Base-by-base conservation (phyloP, 2,797 vertebrate species). In the Sebastes cheni region DNA sequence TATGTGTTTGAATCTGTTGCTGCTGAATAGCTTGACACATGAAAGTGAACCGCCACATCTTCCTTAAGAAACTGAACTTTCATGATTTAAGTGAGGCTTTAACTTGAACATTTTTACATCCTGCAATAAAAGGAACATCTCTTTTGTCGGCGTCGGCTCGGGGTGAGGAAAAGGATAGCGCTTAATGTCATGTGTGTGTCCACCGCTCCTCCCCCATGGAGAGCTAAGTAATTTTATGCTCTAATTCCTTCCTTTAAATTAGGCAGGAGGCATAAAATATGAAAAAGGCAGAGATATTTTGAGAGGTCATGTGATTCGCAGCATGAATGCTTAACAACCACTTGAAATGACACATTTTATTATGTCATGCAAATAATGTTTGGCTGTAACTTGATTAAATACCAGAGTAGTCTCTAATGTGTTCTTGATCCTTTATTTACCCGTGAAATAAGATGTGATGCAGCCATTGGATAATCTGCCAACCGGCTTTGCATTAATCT, bases 261-360 rank as follows among this genome's bases (percentile, higher is more conserved):
- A 94, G 79, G 87, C 91, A 94, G 86, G 88, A 94, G 92, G 91
- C 90, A 95, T 95, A 84, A 95, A 94, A 95, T 94, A 95, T 95
- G 87, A 92, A 95, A 89, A 91, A 89, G 87, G 62, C 78, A 76
- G 85, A 83, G 91, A 90, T 93, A 94, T 94, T 94, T 87, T 75
- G 68, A 93, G 92, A 91, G 90, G 87, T 92, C 92, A 93, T 83
- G 85, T 95, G 93, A 93, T 79, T 72, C 76, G 66, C 67, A 65
- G 75, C 80, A 95, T 94, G 72, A 94, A 94, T 94, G 90, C 87
- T 94, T 93, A 80, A 93, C 86, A 87, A 64, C 75, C 83, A 87
- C 86, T 92, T 87, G 81, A 90, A 91, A 91, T 84, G 66, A 93
- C 93, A 91, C 81, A 89, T 93, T 86, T 83, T 77, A 86, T 93